phyloP scores from a whole-genome alignment of 2,888 invertebrate species.

The Drosophila austrosaltans region DNA sequence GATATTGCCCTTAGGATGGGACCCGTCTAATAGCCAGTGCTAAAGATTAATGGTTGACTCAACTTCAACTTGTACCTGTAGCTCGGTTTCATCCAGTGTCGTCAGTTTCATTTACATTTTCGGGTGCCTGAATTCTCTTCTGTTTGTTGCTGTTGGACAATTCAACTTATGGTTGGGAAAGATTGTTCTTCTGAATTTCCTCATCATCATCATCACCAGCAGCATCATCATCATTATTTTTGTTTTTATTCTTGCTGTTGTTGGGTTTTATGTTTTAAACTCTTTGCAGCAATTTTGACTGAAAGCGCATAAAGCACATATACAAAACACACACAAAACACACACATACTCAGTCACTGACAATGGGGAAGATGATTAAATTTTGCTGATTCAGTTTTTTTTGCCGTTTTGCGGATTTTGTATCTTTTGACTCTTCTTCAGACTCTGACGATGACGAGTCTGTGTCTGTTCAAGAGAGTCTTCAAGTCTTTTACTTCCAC shows the following conservation, averaged over 20 bases:
- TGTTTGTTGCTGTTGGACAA: background rate
- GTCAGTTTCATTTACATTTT: slow-evolving; percentile 67
- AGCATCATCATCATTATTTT: background rate
- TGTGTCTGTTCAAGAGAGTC: too few species aligned
- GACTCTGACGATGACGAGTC: too few species aligned
- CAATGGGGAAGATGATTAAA: slow-evolving; percentile 64
- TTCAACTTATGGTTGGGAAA: slow-evolving; percentile 2
- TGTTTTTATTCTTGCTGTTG: background rate
- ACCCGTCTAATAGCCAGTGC: slow-evolving; percentile 10
- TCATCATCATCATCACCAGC: background rate
- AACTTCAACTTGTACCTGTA: slow-evolving; percentile 50
- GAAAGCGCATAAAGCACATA: slow-evolving; percentile 42
- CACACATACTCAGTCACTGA: slow-evolving; percentile 3
- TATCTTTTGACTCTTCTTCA: slow-evolving; percentile 22
- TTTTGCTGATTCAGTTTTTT: slow-evolving; percentile 69
- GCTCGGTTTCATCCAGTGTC: slow-evolving; percentile 30
- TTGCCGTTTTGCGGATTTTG: slow-evolving; percentile 41
- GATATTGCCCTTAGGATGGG: slow-evolving; percentile 26
- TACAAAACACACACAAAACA: slow-evolving; percentile 16
- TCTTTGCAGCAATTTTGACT: slow-evolving; percentile 43
- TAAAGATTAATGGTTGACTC: slow-evolving; percentile 61
- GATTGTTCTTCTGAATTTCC: slow-evolving; percentile 15
- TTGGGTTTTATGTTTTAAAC: slow-evolving; percentile 48
- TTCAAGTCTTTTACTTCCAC: background rate
- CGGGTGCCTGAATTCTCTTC: slow-evolving; percentile 30